Base-by-base conservation (phyloP, 2,888 invertebrate genomes). In the Lypha dubia region DNA sequence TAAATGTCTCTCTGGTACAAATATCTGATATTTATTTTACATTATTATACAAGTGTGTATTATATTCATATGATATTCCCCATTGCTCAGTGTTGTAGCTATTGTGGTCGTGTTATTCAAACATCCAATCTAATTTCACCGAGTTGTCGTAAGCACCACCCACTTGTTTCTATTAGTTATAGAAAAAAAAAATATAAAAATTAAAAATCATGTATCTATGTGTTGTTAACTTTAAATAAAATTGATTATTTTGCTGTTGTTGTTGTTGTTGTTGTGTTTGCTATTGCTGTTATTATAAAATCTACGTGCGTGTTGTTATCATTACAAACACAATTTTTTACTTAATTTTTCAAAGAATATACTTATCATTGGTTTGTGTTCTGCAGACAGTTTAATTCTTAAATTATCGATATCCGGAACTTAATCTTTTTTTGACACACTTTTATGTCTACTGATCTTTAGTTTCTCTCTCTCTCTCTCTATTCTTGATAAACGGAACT, bases 81-180 rank as follows among this genome's bases (percentile, higher is more conserved):
- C 56, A 49, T 67, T 58, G 28, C 41, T 70, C 56, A n/a, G n/a
- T 56, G 60, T 17, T 28, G 35, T 62, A 46, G 65, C 49, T 79
- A 17, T 56, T 62, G 79, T 62, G 41, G 41, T 51, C 38, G 67
- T 38, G 73, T 44, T 75, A n/a, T 60, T 74, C 60, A 46, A 80
- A 80, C 62, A 56, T 81, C 76, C 84, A 84, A 84, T 77, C 77
- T 81, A 77, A 84, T 84, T 84, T 77, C 77, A 80, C 15, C 41
- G 44, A 74, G 65, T 63, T 38, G 41, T 63, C 68, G 63, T 73
- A 70, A 63, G 81, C 84, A 84, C 84, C 84, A 84, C 84, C 84
- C 84, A 84, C 84, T 84, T 81, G 67, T 73, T 81, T 84, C 60
- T 56, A 75, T 71, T 74, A 81, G 80, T 79, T 53, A 44, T 58